Evolutionary conservation across 2,888 invertebrate species (phyloP).

Genomic region (Brachypalpus laphriformis): DNA sequence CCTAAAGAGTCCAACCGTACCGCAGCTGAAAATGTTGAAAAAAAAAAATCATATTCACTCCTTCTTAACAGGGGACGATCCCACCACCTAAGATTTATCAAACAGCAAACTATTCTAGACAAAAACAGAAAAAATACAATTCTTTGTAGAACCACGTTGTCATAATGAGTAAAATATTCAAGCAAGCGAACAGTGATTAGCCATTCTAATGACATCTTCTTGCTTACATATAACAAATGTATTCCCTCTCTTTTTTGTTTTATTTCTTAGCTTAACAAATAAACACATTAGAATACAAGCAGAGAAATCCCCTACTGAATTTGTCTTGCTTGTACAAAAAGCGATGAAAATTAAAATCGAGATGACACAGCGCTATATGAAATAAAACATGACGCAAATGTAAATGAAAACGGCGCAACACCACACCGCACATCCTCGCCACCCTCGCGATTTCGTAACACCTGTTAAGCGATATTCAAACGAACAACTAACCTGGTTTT

Average conservation of each 20-base stretch:
- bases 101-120: background rate
- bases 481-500: conserved; percentile 73
- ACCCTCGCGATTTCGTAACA: background rate
- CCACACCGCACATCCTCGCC: background rate
- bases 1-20: background rate
- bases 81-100: background rate
- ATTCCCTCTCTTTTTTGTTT: too few species aligned
- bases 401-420: background rate
- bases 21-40: conserved; percentile 3
- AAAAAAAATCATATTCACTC: background rate
- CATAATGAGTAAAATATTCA: too few species aligned
- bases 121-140: background rate
- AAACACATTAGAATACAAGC: background rate
- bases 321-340: background rate
- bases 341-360: background rate
- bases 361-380: background rate
- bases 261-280: background rate
- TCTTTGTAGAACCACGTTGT: too few species aligned
- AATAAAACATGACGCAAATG: background rate
- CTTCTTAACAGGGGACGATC: background rate
- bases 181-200: too few species aligned
- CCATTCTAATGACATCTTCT: too few species aligned
- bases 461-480: background rate
- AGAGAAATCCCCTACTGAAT: background rate
- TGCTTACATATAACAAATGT: too few species aligned